These are phyloP conservation scores for Aix galericulata DNA, from an alignment of 2,113 vertebrate species.

Conservation along the genomic window DNA sequence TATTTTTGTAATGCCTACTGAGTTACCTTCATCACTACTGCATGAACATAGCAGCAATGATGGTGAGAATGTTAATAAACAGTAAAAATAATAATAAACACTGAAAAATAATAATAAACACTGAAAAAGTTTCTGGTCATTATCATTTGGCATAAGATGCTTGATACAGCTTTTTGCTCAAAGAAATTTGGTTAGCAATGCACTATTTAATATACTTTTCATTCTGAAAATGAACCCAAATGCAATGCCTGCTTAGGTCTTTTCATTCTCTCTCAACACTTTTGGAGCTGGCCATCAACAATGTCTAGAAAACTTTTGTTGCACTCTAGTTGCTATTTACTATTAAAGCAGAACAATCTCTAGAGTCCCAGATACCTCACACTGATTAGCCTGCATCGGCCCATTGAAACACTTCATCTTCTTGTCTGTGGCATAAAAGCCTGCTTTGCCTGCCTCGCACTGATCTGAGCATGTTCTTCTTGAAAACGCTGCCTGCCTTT, in stretches of 20 bases:
- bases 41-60: neutral
- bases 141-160: neutral
- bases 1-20: neutral
- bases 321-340: neutral
- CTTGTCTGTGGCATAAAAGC: accelerated
- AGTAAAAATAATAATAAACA: neutral
- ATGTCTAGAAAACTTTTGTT: neutral
- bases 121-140: neutral
- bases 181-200: neutral
- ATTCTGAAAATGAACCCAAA: neutral
- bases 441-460: neutral
- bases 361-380: neutral
- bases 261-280: neutral
- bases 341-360: neutral
- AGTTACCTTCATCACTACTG: neutral
- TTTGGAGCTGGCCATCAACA: neutral
- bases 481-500: too few relatives aligned
- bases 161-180: neutral
- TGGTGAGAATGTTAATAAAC: neutral
- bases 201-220: neutral
- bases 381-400: too few relatives aligned
- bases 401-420: accelerated
- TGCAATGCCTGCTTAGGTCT: neutral
- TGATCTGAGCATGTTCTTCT: neutral
- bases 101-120: neutral